These are phyloP conservation scores for Emmelina monodactyla DNA, from an alignment of 2,888 invertebrate genomes.

Conservation along the genomic window DNA sequence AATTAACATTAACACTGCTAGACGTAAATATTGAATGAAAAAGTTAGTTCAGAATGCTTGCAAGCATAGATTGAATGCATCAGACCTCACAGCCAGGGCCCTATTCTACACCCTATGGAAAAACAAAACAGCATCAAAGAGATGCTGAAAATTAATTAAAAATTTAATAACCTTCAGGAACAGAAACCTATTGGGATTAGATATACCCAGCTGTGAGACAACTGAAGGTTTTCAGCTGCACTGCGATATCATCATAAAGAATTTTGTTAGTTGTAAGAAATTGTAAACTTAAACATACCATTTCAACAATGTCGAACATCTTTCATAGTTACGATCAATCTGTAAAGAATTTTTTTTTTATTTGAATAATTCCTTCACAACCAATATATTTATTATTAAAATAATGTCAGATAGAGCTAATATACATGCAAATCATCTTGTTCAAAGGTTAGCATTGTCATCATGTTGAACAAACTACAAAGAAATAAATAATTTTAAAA, in stretches of 20 bases:
- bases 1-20: no score
- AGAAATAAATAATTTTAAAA: neutral
- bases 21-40: no score
- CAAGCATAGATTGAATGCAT: slow-evolving; percentile 38
- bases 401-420: slow-evolving; percentile 56
- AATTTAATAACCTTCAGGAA: slow-evolving; percentile 11
- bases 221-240: slow-evolving; percentile 55
- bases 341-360: no score
- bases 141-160: slow-evolving; percentile 13
- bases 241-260: slow-evolving; percentile 51
- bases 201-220: slow-evolving; percentile 31
- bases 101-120: slow-evolving; percentile 39
- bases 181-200: slow-evolving; percentile 33
- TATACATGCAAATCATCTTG: slow-evolving; percentile 61
- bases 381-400: neutral
- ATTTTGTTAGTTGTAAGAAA: slow-evolving; percentile 3
- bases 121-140: slow-evolving; percentile 15
- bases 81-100: slow-evolving; percentile 45
- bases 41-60: slow-evolving; percentile 32
- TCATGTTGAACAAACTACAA: slow-evolving; percentile 23
- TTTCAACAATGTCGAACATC: no score
- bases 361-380: no score
- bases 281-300: neutral
- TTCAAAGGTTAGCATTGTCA: slow-evolving; percentile 63
- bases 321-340: no score